phyloP scores from a whole-genome alignment of 1,140 invertebrate genomes.

The Hylaeus volcanicus region DNA sequence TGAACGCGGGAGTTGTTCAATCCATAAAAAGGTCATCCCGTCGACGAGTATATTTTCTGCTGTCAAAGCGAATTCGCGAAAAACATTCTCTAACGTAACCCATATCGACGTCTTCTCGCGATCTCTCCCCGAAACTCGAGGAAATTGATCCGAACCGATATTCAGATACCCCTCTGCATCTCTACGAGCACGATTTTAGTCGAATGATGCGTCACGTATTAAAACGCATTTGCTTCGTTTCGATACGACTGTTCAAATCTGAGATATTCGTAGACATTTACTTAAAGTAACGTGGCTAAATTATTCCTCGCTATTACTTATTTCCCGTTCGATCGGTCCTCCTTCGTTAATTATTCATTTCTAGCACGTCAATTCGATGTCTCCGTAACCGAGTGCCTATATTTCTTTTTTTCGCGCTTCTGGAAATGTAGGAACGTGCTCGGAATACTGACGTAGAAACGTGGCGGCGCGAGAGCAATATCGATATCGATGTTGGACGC shows the following conservation, averaged over 20 bases:
- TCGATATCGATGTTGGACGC: neutral
- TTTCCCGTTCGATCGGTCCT: no score
- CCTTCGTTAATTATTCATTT: no score
- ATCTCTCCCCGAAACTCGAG: no score
- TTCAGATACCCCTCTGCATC: no score
- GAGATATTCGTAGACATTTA: no score
- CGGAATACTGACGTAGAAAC: neutral
- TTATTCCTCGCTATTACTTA: no score
- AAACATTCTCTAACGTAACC: neutral
- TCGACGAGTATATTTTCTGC: constrained; percentile 28
- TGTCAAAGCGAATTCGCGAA: constrained; percentile 22
- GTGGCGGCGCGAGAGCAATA: neutral
- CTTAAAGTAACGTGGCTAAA: no score
- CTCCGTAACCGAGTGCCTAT: neutral
- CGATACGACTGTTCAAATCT: no score
- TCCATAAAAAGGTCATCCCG: neutral
- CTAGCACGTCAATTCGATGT: neutral
- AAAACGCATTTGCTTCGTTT: no score
- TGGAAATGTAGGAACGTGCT: neutral
- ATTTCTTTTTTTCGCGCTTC: neutral
- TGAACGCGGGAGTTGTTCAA: constrained; percentile 32
- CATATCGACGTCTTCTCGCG: no score
- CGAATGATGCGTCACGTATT: no score
- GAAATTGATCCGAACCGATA: neutral
- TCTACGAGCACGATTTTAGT: no score